phyloP scores from a whole-genome alignment of 1,140 invertebrate species.

The Microplitis mediator region DNA sequence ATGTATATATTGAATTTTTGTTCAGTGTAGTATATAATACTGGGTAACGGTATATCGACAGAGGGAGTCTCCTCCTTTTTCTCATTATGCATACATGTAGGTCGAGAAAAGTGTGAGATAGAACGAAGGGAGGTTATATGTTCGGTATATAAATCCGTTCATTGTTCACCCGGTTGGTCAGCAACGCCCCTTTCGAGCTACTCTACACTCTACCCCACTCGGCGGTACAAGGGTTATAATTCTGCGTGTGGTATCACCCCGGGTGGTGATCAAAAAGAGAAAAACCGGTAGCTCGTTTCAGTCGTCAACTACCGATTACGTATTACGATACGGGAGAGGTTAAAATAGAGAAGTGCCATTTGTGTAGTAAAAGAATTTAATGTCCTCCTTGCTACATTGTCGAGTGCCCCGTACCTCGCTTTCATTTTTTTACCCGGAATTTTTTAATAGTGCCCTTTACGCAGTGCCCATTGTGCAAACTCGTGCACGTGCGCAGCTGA shows the following conservation, averaged over 20 bases:
- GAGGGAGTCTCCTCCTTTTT: neutral
- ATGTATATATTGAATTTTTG: neutral
- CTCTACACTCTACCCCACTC: too few relatives aligned
- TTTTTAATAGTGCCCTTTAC: neutral
- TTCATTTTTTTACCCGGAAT: neutral
- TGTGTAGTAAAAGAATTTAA: conserved; percentile 1
- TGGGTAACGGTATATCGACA: too few relatives aligned
- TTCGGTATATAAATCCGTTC: conserved; percentile 16
- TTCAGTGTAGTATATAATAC: neutral
- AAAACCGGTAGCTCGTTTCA: neutral
- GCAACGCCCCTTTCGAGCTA: conserved; percentile 17
- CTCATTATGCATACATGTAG: conserved; percentile 1
- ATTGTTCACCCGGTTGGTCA: conserved; percentile 21
- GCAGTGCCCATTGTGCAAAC: neutral
- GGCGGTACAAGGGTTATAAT: conserved; percentile 20
- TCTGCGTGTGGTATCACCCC: conserved; percentile 17
- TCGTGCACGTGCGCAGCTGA: conserved; percentile 14
- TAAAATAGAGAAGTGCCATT: too few relatives aligned
- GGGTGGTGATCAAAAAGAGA: conserved; percentile 6
- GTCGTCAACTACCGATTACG: neutral
- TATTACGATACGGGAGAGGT: neutral
- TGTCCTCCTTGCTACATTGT: conserved; percentile 10
- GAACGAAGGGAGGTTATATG: neutral
- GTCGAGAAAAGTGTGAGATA: conserved; percentile 8
- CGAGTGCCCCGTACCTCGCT: neutral